Conservation (phyloP, 2,888 invertebrate genomes). For the Enchytraeus crypticus region DNA sequence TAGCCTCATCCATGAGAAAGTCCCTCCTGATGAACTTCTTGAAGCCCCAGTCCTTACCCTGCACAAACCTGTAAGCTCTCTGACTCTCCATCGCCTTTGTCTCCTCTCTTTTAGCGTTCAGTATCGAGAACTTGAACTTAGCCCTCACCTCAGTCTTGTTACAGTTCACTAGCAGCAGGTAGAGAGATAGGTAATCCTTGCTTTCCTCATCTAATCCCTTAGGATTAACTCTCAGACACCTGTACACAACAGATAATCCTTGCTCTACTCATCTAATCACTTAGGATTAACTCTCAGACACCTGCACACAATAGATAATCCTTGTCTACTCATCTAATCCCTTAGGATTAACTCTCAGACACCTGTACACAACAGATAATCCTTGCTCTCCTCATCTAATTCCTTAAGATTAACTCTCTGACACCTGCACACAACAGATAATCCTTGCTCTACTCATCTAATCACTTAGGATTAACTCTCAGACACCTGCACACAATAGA, state of each 20-base stretch:
- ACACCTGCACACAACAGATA: too few species aligned
- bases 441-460: too few species aligned
- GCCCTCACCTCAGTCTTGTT: slow-evolving; percentile 99
- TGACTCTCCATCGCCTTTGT: slow-evolving; percentile 96
- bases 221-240: slow-evolving; percentile 97
- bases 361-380: slow-evolving; percentile 98
- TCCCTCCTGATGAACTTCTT: slow-evolving; percentile 99
- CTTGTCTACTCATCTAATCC: slow-evolving; percentile 99
- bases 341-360: slow-evolving; percentile 98
- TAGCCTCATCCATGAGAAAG: slow-evolving; percentile 95
- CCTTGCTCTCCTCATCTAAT: slow-evolving; percentile 99
- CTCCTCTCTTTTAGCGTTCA: slow-evolving; percentile 99
- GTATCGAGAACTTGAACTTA: slow-evolving; percentile 99
- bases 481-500: too few species aligned
- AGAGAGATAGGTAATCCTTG: slow-evolving; percentile 98
- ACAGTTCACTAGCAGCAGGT: slow-evolving; percentile 96
- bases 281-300: too few species aligned
- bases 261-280: too few species aligned
- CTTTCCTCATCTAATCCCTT: slow-evolving; percentile 99
- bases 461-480: too few species aligned
- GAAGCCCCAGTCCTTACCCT: slow-evolving; percentile 99
- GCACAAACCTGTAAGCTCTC: slow-evolving; percentile 96
- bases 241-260: too few species aligned
- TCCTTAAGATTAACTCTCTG: slow-evolving; percentile 99
- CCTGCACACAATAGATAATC: slow-evolving; percentile 99